Percentiles rank a stretch among this genome's conserved stretches.
These are phyloP conservation scores for Fopius arisanus DNA, from an alignment of 1,140 invertebrate genomes.

Conservation along the genomic window DNA sequence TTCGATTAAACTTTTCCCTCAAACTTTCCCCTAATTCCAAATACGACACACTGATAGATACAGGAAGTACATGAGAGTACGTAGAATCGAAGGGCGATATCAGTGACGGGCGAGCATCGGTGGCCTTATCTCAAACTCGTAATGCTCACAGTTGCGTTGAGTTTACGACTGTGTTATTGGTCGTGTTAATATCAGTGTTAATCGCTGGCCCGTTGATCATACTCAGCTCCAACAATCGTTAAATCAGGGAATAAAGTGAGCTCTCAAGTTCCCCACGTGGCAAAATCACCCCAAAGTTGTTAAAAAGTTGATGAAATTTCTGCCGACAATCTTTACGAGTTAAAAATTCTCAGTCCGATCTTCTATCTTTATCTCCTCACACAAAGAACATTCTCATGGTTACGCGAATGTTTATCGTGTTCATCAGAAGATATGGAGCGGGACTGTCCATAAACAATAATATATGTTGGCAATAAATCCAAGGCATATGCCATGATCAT, in stretches of 20 bases:
- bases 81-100: background rate
- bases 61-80: background rate
- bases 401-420: background rate
- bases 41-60: background rate
- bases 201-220: slow-evolving; percentile 6
- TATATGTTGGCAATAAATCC: slow-evolving; percentile 21
- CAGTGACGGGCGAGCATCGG: background rate
- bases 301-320: background rate
- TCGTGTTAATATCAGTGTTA: slow-evolving; percentile 22
- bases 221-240: background rate
- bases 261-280: background rate
- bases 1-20: background rate
- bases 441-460: slow-evolving; percentile 24
- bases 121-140: background rate
- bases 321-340: background rate
- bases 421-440: slow-evolving; percentile 22
- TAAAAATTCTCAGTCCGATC: background rate
- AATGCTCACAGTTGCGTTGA: slow-evolving; percentile 9
- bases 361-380: background rate
- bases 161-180: slow-evolving; percentile 19
- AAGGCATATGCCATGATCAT: slow-evolving; percentile 14
- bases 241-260: background rate
- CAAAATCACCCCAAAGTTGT: background rate
- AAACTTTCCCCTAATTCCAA: background rate
- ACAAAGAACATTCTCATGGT: background rate